Evolutionary conservation across 2,888 invertebrate species (phyloP).

Genomic region (Stegana nigrithorax): DNA sequence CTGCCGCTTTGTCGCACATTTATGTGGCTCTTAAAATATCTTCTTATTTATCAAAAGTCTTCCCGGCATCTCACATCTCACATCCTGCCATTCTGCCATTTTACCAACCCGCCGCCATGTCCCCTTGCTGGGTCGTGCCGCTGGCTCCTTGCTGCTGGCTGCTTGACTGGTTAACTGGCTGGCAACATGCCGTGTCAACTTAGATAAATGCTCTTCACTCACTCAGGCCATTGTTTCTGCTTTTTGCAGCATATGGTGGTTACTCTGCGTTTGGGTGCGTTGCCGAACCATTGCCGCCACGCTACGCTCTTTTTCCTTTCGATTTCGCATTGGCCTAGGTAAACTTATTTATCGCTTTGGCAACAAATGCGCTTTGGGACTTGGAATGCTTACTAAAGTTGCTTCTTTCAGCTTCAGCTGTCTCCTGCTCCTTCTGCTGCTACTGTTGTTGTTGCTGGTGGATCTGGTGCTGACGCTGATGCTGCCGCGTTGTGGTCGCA

Average conservation of each 20-base stretch:
- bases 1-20: conserved; percentile 17
- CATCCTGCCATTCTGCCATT: neutral
- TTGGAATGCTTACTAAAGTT: no score
- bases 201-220: neutral
- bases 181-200: conserved; percentile 1
- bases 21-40: conserved; percentile 17
- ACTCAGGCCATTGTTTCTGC: neutral
- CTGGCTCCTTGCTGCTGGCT: no score
- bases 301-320: conserved; percentile 13
- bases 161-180: no score
- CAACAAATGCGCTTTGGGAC: conserved; percentile 34
- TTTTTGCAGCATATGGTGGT: conserved; percentile 2
- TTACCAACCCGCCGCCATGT: neutral
- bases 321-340: conserved; percentile 22
- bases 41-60: conserved; percentile 16
- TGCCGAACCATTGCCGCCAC: neutral
- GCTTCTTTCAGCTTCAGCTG: no score
- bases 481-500: conserved; percentile 27
- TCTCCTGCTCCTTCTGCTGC: no score
- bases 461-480: no score
- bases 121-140: no score
- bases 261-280: neutral
- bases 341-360: conserved; percentile 40
- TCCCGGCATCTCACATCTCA: neutral
- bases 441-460: no score